These are phyloP conservation scores for Acipenser oxyrinchus DNA, from an alignment of 2,797 vertebrate genomes.

Conservation along the genomic window DNA sequence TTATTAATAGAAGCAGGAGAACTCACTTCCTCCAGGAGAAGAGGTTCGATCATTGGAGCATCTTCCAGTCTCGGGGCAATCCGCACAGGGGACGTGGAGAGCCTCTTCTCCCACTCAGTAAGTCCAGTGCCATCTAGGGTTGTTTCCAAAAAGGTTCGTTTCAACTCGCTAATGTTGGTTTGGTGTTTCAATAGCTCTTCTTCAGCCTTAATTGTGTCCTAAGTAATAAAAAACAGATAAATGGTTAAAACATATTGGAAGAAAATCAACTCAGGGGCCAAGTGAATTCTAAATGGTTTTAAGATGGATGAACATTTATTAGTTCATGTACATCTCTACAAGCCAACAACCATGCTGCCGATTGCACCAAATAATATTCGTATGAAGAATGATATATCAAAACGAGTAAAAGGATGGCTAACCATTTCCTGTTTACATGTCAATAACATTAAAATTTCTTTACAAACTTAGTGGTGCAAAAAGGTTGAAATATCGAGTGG, in stretches of 20 bases:
- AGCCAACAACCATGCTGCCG: too few relatives aligned
- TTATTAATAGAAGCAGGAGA: constrained; percentile 6
- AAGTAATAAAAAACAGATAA: constrained; percentile 44
- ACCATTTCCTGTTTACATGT: too few relatives aligned
- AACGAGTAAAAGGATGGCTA: too few relatives aligned
- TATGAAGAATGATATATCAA: too few relatives aligned
- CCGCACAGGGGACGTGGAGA: constrained; percentile 73
- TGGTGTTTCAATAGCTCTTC: constrained; percentile 84
- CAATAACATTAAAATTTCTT: too few relatives aligned
- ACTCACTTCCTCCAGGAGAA: constrained; percentile 84
- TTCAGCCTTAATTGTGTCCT: constrained; percentile 77
- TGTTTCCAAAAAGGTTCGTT: constrained; percentile 90
- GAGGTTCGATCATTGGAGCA: constrained; percentile 82
- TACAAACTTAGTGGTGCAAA: too few relatives aligned
- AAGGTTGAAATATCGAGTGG: too few relatives aligned
- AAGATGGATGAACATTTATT: too few relatives aligned
- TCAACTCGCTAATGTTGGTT: constrained; percentile 87
- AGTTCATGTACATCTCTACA: too few relatives aligned
- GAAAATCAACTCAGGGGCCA: too few relatives aligned
- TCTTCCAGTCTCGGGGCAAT: constrained; percentile 45
- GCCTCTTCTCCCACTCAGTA: constrained; percentile 90
- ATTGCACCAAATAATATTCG: too few relatives aligned
- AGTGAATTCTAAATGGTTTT: too few relatives aligned
- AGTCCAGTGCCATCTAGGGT: constrained; percentile 53
- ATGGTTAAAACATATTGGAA: constrained; percentile 12